Evolutionary conservation across 2,797 vertebrate species (phyloP), one percentile per base, ranked within the genome.

Genomic region (Vultur gryphus): DNA sequence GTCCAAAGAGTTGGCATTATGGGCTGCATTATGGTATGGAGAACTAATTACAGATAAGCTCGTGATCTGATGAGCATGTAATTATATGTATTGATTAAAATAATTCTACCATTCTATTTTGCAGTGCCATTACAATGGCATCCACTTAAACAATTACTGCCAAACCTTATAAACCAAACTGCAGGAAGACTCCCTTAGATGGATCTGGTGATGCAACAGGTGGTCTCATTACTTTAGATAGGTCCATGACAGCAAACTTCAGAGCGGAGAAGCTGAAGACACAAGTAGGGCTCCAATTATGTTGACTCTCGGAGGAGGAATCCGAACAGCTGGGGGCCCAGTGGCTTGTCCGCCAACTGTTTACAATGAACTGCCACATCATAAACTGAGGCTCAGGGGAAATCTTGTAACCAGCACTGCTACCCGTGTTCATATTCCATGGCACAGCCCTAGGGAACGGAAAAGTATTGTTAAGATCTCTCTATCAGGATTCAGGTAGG

Each of bases 131-230:
- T 73, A 44, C 75, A 75, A 20, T 77, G 55, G 75, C 37, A 89
- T 80, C 91, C 70, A 39, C 83, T 93, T 41, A 48, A 64, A 96
- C 84, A 96, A 89, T 95, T 87, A 55, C 85, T 94, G 92, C 96
- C 89, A 96, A 95, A 64, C 70, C 3, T 1, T 2, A 54, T 83
- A 90, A 94, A 43, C 43, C 4, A 1, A 73, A 62, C 17, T 2
- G 67, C 81, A 24, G 71, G 19, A 66, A 62, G 79, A 48, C 75
- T 84, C n/a, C 49, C 66, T 84, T 88, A 78, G 95, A 77, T 3
- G 18, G 64, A 84, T 91, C 66, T 95, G 95, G 76, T 2, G 10
- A 75, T 91, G 76, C 29, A 75, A 64, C 95, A 97, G 83, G 86
- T 94, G 90, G 78, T 37, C 87, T 88, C 10, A 92, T 95, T 94